phyloP scores from a whole-genome alignment of 1,140 invertebrate species.

The Bombus balteatus region DNA sequence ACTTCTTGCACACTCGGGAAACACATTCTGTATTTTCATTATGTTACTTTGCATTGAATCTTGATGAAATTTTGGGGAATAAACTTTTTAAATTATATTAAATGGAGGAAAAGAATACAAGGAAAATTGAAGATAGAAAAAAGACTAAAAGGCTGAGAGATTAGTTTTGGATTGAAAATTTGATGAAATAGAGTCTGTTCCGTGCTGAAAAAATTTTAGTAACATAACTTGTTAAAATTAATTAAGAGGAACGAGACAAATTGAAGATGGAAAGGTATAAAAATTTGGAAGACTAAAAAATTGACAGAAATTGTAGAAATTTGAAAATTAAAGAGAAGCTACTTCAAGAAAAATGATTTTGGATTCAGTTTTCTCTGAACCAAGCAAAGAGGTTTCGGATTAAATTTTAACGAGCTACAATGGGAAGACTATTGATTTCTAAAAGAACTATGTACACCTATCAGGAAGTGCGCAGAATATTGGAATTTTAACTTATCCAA shows the following conservation, averaged over 20 bases:
- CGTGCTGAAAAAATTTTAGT: too few species aligned
- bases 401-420: not conserved
- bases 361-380: not conserved
- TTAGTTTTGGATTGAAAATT: not conserved
- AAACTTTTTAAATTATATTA: not conserved
- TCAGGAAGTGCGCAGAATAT: not conserved
- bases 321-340: not conserved
- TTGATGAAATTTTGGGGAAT: not conserved
- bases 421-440: not conserved
- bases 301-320: not conserved
- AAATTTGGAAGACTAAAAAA: too few species aligned
- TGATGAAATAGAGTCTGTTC: not conserved
- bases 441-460: too few species aligned
- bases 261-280: too few species aligned
- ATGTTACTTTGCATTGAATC: not conserved
- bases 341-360: not conserved
- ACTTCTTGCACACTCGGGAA: not conserved
- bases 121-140: not conserved
- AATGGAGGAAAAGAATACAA: not conserved
- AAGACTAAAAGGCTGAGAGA: not conserved
- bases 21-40: too few species aligned
- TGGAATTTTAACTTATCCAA: not conserved
- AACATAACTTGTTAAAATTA: too few species aligned
- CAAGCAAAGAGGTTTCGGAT: not conserved
- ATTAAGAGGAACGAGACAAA: too few species aligned